Base-by-base conservation (phyloP, 2,113 vertebrate genomes). In the Gopherus flavomarginatus region DNA sequence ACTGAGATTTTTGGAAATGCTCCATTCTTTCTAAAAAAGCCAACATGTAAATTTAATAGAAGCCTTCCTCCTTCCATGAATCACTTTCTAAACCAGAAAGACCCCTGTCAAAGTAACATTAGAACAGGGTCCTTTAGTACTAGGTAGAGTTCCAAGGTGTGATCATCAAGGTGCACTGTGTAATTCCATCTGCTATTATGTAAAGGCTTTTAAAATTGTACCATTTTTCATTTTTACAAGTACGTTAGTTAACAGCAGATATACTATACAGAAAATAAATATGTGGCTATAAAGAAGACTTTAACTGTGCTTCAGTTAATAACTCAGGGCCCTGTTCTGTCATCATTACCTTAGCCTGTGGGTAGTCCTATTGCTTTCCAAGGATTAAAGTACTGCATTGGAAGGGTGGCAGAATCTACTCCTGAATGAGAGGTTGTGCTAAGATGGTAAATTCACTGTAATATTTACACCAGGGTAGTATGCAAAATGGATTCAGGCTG, bases 61-160 rank as follows among this genome's bases (percentile, higher is more conserved):
- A 38, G 31, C 12, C 38, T 44, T 26, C 42, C 11, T 77, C 42
- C 24, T 77, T 77, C 22, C 12, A 13, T 4, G 65, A n/a, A 56
- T 35, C 26, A 6, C 1, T 24, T 59, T n/a, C 35, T 52, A 1
- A 0, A 2, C 24, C 21, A 59, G 82, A 85, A 75, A 69, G 2
- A 35, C 19, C 65, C 21, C 72, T 57, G 26, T 69, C 0, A 0
- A 24, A 59, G 9, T 11, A 13, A 0, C 6, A n/a, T 17, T 57
- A n/a, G 27, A 19, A 0, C 3, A 65, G 16, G 42, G 42, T 35
- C 11, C 31, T 6, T 0, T 0, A 1, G 27, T 1, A 17, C 14
- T 42, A n/a, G n/a, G 14, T 49, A 16, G 38, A n/a, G 6, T 65
- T 54, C 62, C 77, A 4, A 7, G 2, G 83, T 17, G 83, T 17